phyloP scores from a whole-genome alignment of 2,888 invertebrate genomes.

The Plebejus anna region DNA sequence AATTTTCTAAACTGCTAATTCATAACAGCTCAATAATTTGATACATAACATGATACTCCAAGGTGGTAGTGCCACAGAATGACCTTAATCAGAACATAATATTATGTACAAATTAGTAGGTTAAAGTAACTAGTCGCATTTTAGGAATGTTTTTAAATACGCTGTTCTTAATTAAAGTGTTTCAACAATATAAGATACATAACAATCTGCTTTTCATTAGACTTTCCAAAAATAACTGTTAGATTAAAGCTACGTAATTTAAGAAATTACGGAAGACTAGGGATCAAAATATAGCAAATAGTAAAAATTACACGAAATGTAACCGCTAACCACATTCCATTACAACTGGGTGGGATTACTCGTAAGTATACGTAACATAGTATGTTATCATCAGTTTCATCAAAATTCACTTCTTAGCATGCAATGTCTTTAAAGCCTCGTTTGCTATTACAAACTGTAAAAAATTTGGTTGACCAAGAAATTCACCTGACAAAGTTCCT shows the following conservation, averaged over 20 bases:
- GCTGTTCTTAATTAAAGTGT: neutral
- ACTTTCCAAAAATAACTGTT: neutral
- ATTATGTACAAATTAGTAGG: neutral
- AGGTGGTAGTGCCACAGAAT: neutral
- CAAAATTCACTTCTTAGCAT: neutral
- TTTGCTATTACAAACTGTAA: neutral
- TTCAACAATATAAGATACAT: neutral
- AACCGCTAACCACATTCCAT: constrained; percentile 21
- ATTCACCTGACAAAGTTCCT: neutral
- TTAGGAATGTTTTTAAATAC: neutral
- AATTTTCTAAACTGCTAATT: too few relatives aligned
- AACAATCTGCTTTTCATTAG: neutral
- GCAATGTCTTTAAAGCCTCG: neutral
- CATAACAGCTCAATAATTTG: neutral
- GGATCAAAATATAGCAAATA: neutral
- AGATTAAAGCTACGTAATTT: neutral
- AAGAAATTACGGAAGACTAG: neutral
- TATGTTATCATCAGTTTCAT: neutral
- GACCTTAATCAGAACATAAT: neutral
- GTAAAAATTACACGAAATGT: neutral
- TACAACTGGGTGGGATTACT: constrained; percentile 19
- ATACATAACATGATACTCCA: neutral
- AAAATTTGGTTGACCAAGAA: neutral
- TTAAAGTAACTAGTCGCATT: constrained; percentile 1
- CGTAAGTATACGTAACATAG: constrained; percentile 12